Evolutionary conservation across 2,113 vertebrate genomes (phyloP).

Genomic region (Eudyptes chrysolophus): DNA sequence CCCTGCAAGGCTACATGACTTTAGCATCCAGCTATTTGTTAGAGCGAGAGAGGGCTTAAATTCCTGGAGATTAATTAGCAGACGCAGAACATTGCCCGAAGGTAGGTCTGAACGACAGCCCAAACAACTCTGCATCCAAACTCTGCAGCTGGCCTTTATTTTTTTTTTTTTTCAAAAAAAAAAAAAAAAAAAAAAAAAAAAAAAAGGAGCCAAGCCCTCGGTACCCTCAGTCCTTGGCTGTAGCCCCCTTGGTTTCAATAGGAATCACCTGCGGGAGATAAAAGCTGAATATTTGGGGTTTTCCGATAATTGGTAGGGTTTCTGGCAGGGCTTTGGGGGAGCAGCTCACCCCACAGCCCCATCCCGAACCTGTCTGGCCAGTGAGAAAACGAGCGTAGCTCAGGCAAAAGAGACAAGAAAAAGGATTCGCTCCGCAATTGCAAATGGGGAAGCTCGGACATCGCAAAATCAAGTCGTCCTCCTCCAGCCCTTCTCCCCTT

Average conservation of each 20-base stretch:
- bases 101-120: conserved; percentile 34
- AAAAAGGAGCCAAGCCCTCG: neutral
- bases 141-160: conserved; percentile 1
- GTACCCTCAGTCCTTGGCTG: neutral
- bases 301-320: neutral
- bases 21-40: conserved; percentile 66
- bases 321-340: neutral
- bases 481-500: neutral
- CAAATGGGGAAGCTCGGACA: neutral
- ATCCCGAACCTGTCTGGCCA: neutral
- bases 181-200: neutral
- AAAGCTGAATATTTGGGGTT: neutral
- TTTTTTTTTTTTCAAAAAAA: neutral
- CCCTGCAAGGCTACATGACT: conserved; percentile 32
- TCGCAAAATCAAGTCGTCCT: neutral
- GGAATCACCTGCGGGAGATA: neutral
- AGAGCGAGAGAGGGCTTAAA: conserved; percentile 51
- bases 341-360: neutral
- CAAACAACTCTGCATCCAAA: conserved; percentile 4
- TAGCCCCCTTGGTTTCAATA: neutral
- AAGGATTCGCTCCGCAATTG: neutral
- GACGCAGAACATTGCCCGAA: conserved; percentile 13
- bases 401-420: neutral
- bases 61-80: conserved; percentile 69
- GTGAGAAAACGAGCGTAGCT: fast-evolving